Conservation (phyloP, 2,797 vertebrate genomes). For the Periparus ater region DNA sequence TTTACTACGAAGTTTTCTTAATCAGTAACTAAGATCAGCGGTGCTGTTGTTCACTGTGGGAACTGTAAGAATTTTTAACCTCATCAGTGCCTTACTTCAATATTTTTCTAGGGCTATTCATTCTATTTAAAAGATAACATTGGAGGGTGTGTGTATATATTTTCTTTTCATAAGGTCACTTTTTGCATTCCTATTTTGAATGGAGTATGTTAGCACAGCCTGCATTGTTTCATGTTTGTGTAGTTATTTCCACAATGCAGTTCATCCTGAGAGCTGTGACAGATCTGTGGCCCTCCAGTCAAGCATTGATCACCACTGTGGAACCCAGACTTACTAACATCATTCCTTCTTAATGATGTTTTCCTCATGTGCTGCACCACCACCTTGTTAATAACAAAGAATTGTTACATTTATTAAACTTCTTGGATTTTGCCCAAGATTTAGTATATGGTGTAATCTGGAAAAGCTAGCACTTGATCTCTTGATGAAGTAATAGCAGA, state of each 20-base stretch:
- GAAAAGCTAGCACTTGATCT: background rate
- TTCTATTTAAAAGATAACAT: background rate
- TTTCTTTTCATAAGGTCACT: background rate
- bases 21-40: background rate
- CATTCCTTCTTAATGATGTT: background rate
- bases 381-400: background rate
- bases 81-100: background rate
- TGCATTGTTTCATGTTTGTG: background rate
- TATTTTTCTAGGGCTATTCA: background rate
- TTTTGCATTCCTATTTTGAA: background rate
- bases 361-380: background rate
- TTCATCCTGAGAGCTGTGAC: background rate
- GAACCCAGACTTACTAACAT: background rate
- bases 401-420: background rate
- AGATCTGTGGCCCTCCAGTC: accelerated
- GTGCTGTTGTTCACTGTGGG: background rate
- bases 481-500: background rate
- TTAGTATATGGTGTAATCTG: background rate
- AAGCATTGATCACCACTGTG: background rate
- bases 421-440: background rate
- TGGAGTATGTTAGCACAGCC: background rate
- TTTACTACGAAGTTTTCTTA: background rate
- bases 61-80: background rate
- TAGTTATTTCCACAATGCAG: background rate
- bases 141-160: background rate